Evolutionary conservation across 2,888 invertebrate genomes (phyloP).

Genomic region (Podabrus alpinus): DNA sequence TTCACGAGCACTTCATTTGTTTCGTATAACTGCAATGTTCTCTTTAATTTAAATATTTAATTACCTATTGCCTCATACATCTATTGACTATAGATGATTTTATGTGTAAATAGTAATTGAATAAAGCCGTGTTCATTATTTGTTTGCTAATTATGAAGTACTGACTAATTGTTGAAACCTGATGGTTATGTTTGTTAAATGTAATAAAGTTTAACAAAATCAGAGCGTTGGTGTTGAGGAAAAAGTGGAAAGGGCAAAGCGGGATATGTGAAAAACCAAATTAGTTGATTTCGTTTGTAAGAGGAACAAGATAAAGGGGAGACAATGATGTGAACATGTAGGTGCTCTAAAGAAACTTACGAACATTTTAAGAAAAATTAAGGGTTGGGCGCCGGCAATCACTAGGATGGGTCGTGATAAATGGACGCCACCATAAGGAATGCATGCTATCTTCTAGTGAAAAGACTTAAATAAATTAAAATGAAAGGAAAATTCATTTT

Average conservation of each 20-base stretch:
- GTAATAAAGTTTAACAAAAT: neutral
- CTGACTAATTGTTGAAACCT: neutral
- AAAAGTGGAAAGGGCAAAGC: neutral
- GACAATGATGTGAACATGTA: neutral
- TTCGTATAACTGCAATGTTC: neutral
- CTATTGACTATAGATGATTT: neutral
- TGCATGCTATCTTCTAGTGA: neutral
- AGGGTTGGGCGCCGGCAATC: neutral
- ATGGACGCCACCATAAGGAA: neutral
- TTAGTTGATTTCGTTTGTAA: neutral
- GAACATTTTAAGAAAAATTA: neutral
- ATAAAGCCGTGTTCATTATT: neutral
- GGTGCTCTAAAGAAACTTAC: neutral
- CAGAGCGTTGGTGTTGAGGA: neutral
- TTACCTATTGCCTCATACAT: neutral
- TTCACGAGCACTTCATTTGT: neutral
- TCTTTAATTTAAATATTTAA: neutral
- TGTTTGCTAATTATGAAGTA: neutral
- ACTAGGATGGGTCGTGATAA: neutral
- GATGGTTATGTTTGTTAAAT: neutral
- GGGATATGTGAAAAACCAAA: neutral
- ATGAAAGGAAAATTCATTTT: neutral
- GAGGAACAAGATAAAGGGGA: neutral
- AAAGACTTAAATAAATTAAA: neutral
- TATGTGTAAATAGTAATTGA: neutral